Evolutionary conservation across 92 coral and sea anemone species (phyloP), one percentile per base, ranked within the genome.

Genomic region (Phenganax stokvisi): DNA sequence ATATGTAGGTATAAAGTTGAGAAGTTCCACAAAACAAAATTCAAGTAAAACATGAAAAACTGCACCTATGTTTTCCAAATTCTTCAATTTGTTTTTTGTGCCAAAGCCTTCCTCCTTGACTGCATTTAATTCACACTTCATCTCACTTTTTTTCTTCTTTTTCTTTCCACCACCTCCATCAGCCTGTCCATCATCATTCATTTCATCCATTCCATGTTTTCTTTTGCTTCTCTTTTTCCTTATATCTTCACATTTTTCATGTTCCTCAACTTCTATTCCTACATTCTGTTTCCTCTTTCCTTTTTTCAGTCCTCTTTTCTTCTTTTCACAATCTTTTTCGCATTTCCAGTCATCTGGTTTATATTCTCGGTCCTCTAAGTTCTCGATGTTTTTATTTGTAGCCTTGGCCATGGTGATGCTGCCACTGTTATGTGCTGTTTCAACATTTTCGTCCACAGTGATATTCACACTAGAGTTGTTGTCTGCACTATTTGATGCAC

Each of bases 141-240:
- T 57, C 60, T 68, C 83, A 65, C 61, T 20, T 68, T 88, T 85
- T 65, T 37, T 47, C 58, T 83, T 80, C 81, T 56, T 85, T 76
- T 79, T 85, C 57, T 68, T 82, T 64, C 65, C 57, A 9, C 60
- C 62, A 30, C n/a, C 68, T 8, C 72, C 70, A 69, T 52, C 81
- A 7, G 53, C 15, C 37, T 57, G 70, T 70, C 51, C 86, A 12
- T 56, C 75, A 37, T 71, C 31, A 71, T 20, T 13, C 15, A 59
- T 12, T 20, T 20, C 61, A 51, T 28, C 56, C 7, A 13, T 51
- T 54, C 9, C 56, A 11, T 29, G 52, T 71, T 71, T 20, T 53
- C 51, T 73, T 51, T 27, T 51, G 53, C 64, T 71, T 84, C 80
- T 74, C 85, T 84, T 76, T 17, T 79, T 54, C 15, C 80, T 37